Percentiles rank a stretch among this genome's conserved stretches.
phyloP scores from a whole-genome alignment of 1,140 invertebrate species.

The Anoplophora glabripennis region DNA sequence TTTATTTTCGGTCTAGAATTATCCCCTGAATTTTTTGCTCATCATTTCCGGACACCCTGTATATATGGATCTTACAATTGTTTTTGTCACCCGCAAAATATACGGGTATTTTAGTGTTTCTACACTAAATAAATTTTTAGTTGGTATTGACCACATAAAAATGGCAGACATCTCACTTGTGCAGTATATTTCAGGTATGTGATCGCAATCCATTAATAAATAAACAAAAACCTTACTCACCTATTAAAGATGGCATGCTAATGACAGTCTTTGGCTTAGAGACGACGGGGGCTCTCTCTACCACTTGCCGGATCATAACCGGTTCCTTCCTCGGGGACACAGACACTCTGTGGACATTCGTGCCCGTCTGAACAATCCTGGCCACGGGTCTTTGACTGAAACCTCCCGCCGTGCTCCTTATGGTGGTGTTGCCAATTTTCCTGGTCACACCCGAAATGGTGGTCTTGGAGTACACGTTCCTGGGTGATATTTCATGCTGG shows the following conservation, averaged over 20 bases:
- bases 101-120: no score
- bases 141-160: no score
- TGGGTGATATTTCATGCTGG: background rate
- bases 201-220: no score
- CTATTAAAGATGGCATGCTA: slow-evolving; percentile 39
- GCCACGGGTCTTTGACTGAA: background rate
- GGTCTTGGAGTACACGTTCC: slow-evolving; percentile 28
- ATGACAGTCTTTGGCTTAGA: slow-evolving; percentile 36
- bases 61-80: no score
- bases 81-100: no score
- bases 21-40: no score
- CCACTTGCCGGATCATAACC: background rate
- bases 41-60: no score
- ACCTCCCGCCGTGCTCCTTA: slow-evolving; percentile 9
- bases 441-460: slow-evolving; percentile 8
- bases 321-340: slow-evolving; percentile 4
- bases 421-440: slow-evolving; percentile 34
- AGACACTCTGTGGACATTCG: slow-evolving; percentile 13
- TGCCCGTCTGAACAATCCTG: slow-evolving; percentile 2
- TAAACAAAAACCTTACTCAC: slow-evolving; percentile 1
- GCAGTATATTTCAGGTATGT: no score
- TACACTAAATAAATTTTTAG: no score
- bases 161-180: no score
- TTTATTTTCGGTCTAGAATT: no score
- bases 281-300: slow-evolving; percentile 7